Base-by-base conservation (phyloP, 2,888 invertebrate genomes). In the Ligdia adustata region DNA sequence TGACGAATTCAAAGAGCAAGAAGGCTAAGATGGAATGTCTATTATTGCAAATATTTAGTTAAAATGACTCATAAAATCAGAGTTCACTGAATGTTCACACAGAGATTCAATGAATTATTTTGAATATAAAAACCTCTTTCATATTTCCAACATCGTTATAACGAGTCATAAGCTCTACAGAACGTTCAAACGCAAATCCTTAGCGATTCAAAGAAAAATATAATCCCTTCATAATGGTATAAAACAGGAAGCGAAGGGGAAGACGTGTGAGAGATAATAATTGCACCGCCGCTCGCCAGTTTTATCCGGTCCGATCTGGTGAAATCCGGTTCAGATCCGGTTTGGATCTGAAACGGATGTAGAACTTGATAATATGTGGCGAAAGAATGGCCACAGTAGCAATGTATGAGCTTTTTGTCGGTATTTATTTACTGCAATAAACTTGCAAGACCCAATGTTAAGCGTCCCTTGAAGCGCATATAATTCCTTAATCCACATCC, bases 231-330 rank as follows among this genome's bases (percentile, higher is more conserved):
- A 15, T 35, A 35, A 26, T 40, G 24, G 13, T 29, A 16, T 35
- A 24, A 24, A 40, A 35, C 29, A 29, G 34, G 28, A 47, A 31
- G 22, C 18, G 39, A 22, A 9, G 32, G 15, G 33, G 26, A 38
- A 45, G 45, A 45, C 39, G 47, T 47, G 35, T 32, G 24, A 22
- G 24, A 11, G 38, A 52, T 54, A 49, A 58, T 61, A 57, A 65
- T 69, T 66, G 65, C 65, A 66, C 62, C 29, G 43, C 24, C 50
- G 47, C 51, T 51, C 55, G 50, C 65, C 54, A 49, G 62, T 62
- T 60, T 61, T 66, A 69, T 69, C 69, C 60, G 54, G 65, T 55
- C 51, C 55, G 55, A 62, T 63, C 67, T 57, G 58, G 26, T n/a
- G 22, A 22, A 22, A 22, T 37, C 15, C 9, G 34, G 29, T 26